phyloP scores from a whole-genome alignment of 2,888 invertebrate genomes.

The Neuroscelio doddi region DNA sequence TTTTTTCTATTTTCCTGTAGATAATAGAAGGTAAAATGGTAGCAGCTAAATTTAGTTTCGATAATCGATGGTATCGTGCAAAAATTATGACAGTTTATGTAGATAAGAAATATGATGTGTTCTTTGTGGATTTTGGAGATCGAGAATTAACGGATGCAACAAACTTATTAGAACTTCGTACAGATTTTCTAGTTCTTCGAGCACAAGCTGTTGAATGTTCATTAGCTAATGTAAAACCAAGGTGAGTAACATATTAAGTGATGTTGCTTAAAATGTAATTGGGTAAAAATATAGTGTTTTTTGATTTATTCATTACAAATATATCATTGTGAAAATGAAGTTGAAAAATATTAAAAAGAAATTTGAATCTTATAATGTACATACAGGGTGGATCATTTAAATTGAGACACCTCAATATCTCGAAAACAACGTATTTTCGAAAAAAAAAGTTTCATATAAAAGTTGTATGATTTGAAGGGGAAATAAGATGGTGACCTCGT shows the following conservation, averaged over 20 bases:
- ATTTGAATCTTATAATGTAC: no score
- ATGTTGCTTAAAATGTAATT: conserved; percentile 46
- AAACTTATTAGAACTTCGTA: conserved; percentile 82
- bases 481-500: no score
- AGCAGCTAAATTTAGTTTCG: conserved; percentile 87
- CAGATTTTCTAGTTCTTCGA: conserved; percentile 82
- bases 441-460: no score
- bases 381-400: no score
- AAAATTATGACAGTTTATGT: conserved; percentile 79
- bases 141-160: conserved; percentile 79
- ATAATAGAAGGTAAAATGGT: conserved; percentile 85
- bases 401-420: no score
- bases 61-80: conserved; percentile 87
- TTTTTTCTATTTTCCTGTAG: conserved; percentile 59
- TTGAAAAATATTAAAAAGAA: background rate
- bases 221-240: conserved; percentile 81
- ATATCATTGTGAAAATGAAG: background rate
- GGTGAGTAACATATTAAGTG: no score
- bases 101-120: conserved; percentile 80
- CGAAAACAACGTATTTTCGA: no score
- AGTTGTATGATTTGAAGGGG: no score
- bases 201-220: conserved; percentile 93
- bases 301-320: background rate
- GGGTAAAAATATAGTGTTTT: background rate
- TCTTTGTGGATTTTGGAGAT: conserved; percentile 93